Evolutionary conservation across 2,113 vertebrate species (phyloP), one percentile per base, ranked within the genome.

Genomic region (Nicator chloris): DNA sequence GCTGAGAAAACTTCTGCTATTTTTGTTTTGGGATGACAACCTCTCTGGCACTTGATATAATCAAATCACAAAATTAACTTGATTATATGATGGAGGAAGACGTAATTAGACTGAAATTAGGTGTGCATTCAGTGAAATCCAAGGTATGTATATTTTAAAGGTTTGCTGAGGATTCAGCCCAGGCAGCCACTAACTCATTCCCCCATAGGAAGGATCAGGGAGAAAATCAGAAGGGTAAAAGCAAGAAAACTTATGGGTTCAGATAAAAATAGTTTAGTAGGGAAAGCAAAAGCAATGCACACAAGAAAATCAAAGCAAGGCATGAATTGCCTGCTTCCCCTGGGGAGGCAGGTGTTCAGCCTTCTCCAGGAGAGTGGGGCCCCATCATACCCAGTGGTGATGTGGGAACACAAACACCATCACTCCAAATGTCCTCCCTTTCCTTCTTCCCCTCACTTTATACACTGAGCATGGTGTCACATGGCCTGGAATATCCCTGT

Each of bases 321-420:
- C 7, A 40, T 49, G 13, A 5, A 66, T 21, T 49, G 13, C 3
- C 35, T 50, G 20, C 35, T 26, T 50, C 2, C 7, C 20, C 3
- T 49, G 42, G 30, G 31, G 26, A 51, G 56, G 9, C 26, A 63
- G 40, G 35, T 16, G 30, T 6, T 30, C 51, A 57, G 30, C 8
- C 39, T 16, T 16, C 37, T 30, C 31, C 27, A 49, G 42, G 28
- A 45, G 16, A 53, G 13, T 3, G 6, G 19, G 23, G 15, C 3
- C 13, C 12, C 15, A 20, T 40, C 59, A 20, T 4, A 4, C 10
- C 31, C 37, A 61, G 1, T 1, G 2, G 6, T 72, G 33, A 47
- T 0, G 0, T 24, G 35, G 24, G 19, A 56, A 30, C 23, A 64
- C 5, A 28, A 73, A 70, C 2, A 0, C 7, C 42, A 30, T 11